Base-by-base conservation (phyloP, 2,888 invertebrate species). In the Tipula confusa region DNA sequence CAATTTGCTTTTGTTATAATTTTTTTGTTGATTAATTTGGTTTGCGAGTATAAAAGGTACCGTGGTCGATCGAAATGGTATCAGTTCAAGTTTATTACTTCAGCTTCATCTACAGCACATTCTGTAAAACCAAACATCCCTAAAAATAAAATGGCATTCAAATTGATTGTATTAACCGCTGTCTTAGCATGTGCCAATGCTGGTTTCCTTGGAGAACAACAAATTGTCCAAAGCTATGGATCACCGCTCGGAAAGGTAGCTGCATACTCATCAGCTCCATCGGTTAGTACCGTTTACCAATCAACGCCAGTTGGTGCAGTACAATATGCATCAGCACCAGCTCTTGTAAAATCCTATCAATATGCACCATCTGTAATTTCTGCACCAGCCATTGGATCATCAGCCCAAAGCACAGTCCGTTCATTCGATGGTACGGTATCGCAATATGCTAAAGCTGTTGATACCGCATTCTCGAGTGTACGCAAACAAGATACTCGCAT, bases 141-240 rank as follows among this genome's bases (percentile, higher is more conserved):
- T n/a, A n/a, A 64, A 64, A 24, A 64, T 24, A 87, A 87, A 87
- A 89, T 89, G 89, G 87, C 87, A 84, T 88, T 88, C 83, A 87
- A 89, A 92, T 89, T 92, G 85, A 87, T 93, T 86, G 88, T 92
- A 84, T 88, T 93, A 87, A 89, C 91, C 87, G 91, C 92, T 87
- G 89, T 91, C 86, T 91, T 92, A 89, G 92, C 93, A 86, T 90
- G 91, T 85, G 92, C 92, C 87, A 91, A 91, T 87, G 93, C 93
- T 84, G 93, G 93, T 85, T 87, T 91, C 86, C 87, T 93, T 18
- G 88, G 90, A 29, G 91, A 90, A 85, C 89, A 80, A 29, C 80
- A 80, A 80, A 29, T 80, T n/a, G 80, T 31, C n/a, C 31, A 80
- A 80, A 29, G 31, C 15, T 80, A 85, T 31, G 82, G 84, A 48